Conservation (phyloP, 2,113 vertebrate species). For the Oryzias javanicus region DNA sequence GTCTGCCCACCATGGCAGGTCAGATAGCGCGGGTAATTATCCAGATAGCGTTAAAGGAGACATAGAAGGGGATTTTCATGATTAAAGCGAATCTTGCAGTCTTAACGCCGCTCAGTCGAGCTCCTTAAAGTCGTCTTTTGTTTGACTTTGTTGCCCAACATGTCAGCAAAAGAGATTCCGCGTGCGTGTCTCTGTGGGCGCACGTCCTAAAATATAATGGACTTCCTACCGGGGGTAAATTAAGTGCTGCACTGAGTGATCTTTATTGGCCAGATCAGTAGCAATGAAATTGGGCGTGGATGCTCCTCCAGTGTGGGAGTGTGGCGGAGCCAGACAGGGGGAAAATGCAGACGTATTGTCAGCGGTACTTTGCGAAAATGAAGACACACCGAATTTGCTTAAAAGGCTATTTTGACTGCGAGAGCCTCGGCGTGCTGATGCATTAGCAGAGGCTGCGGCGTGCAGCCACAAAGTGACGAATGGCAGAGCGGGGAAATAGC, state of each 20-base stretch:
- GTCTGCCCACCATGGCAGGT: constrained; percentile 41
- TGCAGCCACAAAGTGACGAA: constrained; percentile 27
- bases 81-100: constrained; percentile 52
- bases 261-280: constrained; percentile 23
- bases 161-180: constrained; percentile 37
- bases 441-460: constrained; percentile 59
- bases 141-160: constrained; percentile 53
- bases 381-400: constrained; percentile 58
- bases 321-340: constrained; percentile 3
- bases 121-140: constrained; percentile 48
- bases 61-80: constrained; percentile 52
- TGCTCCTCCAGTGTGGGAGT: neutral
- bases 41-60: constrained; percentile 53
- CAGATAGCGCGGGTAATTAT: constrained; percentile 62
- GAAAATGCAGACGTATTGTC: constrained; percentile 16
- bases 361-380: constrained; percentile 50
- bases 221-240: neutral
- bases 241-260: neutral
- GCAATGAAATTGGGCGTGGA: constrained; percentile 1
- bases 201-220: neutral
- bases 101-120: constrained; percentile 38
- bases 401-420: constrained; percentile 76
- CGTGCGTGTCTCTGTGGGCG: constrained; percentile 1
- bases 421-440: constrained; percentile 5
- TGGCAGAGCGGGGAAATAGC: constrained; percentile 3